Percentiles rank a stretch among this genome's conserved stretches.
phyloP scores from a whole-genome alignment of 2,888 invertebrate species.

The Hydrotaea cyrtoneurina region DNA sequence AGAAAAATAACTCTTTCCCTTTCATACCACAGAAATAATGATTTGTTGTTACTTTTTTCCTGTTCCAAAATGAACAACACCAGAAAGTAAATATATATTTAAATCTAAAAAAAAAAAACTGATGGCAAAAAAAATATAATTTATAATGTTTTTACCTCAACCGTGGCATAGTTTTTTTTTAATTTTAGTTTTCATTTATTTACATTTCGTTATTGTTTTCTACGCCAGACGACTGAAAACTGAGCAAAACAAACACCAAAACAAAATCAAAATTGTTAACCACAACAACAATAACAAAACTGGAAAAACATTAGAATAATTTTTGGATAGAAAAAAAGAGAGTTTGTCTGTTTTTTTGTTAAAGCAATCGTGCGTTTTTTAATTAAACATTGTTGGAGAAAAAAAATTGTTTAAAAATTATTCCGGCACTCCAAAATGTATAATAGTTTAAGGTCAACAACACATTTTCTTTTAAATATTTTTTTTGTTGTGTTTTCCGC shows the following conservation, averaged over 20 bases:
- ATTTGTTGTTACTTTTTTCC: neutral
- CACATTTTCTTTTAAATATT: neutral
- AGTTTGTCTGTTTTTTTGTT: slow-evolving; percentile 21
- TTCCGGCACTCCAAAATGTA: slow-evolving; percentile 8
- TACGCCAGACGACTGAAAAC: slow-evolving; percentile 17
- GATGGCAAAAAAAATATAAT: slow-evolving; percentile 40
- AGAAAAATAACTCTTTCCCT: neutral
- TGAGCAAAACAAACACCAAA: slow-evolving; percentile 25
- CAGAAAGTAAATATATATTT: slow-evolving; percentile 13
- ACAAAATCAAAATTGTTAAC: slow-evolving; percentile 23
- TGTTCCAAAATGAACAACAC: neutral
- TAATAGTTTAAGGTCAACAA: neutral
- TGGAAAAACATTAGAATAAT: slow-evolving; percentile 1
- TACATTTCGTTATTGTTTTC: slow-evolving; percentile 18
- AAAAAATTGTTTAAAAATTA: neutral
- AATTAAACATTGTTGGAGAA: slow-evolving; percentile 8
- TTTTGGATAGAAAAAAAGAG: slow-evolving; percentile 11
- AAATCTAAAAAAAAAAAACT: slow-evolving; percentile 51
- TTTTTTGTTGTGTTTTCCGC: neutral
- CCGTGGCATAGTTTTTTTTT: slow-evolving; percentile 55
- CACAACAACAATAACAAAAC: no score
- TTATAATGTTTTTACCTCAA: slow-evolving; percentile 55
- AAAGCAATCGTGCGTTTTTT: neutral
- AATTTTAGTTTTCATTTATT: slow-evolving; percentile 31
- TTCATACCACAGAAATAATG: neutral